Evolutionary conservation across 2,113 vertebrate genomes (phyloP).

Genomic region (Rhea pennata): DNA sequence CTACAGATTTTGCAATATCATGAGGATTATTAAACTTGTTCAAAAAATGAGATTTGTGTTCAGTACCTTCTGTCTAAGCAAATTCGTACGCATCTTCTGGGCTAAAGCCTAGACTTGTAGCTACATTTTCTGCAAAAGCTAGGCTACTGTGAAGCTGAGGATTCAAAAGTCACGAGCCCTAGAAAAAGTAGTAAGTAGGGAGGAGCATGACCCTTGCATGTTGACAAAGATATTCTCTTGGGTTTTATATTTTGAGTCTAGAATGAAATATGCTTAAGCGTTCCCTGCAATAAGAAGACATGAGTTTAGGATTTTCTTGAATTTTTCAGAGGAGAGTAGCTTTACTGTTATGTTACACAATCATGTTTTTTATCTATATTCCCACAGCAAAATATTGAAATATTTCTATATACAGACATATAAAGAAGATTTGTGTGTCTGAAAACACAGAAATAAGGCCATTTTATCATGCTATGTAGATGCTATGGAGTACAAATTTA

Average conservation of each 20-base stretch:
- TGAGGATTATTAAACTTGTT: neutral
- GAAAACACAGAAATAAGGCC: neutral
- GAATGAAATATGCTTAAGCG: neutral
- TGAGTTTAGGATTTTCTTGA: neutral
- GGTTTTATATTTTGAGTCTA: neutral
- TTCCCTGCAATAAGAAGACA: neutral
- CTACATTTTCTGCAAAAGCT: neutral
- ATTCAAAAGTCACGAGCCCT: neutral
- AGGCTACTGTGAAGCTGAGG: neutral
- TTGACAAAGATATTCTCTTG: neutral
- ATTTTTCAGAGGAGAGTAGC: neutral
- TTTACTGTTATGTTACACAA: neutral
- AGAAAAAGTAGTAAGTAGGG: neutral
- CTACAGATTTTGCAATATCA: neutral
- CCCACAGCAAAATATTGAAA: neutral
- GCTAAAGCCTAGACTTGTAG: neutral
- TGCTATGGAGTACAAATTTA: neutral
- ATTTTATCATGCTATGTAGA: neutral
- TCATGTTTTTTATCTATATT: neutral
- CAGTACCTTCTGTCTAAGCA: neutral
- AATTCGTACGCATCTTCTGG: neutral
- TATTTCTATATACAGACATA: neutral
- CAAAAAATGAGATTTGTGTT: neutral
- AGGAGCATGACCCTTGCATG: neutral
- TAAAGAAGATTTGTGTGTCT: neutral